These are phyloP conservation scores for Helogale parvula DNA, from an alignment of 2,113 vertebrate genomes.

Conservation along the genomic window DNA sequence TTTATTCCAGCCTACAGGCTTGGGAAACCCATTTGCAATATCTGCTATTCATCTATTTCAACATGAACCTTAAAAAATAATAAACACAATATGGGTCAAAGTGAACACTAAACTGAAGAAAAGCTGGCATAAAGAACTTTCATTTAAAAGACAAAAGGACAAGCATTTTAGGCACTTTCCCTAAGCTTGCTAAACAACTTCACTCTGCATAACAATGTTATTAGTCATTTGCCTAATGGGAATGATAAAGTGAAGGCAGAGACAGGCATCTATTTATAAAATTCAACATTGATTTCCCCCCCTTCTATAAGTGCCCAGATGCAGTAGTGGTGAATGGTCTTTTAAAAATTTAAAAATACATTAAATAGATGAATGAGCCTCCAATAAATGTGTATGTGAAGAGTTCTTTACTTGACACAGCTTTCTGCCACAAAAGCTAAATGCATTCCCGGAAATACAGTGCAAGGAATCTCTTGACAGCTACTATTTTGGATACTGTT, in stretches of 20 bases:
- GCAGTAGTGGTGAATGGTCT: background rate
- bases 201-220: background rate
- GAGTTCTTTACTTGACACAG: background rate
- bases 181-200: background rate
- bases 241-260: background rate
- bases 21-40: background rate
- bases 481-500: background rate
- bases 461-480: background rate
- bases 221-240: background rate
- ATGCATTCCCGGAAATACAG: background rate
- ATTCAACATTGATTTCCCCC: constrained; percentile 31
- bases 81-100: background rate
- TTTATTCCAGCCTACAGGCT: background rate
- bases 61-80: background rate
- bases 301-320: background rate
- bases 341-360: constrained; percentile 69
- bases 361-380: constrained; percentile 31
- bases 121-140: background rate
- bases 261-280: background rate
- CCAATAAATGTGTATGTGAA: background rate
- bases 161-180: background rate
- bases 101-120: background rate
- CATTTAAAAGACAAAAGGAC: background rate
- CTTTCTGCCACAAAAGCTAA: background rate
- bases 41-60: background rate